Evolutionary conservation across 2,888 invertebrate genomes (phyloP), one percentile per base, ranked within the genome.

Genomic region (Nebria salina): DNA sequence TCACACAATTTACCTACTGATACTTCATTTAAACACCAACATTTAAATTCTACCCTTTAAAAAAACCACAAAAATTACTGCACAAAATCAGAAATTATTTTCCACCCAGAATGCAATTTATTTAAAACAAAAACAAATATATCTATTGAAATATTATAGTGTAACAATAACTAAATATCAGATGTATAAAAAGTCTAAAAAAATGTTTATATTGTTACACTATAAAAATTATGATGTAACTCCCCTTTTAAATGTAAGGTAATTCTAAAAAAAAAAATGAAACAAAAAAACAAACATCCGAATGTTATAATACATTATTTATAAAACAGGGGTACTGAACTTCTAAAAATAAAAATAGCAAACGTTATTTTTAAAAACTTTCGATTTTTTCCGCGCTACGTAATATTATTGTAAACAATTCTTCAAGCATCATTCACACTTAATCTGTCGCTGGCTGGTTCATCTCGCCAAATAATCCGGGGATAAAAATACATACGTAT

Each of bases 371-470:
- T 9, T 68, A 26, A 68, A 68, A 68, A 68, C 26, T 68, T 68
- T 25, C 26, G 26, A 68, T 68, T 26, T 68, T 20, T 68, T 68
- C 20, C 68, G 7, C 7, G 26, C 26, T 68, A 68, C 20, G 68
- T 25, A 68, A 68, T 25, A 68, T 68, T 68, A 68, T 68, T 68
- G 26, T 68, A 68, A 68, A 68, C 20, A 25, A 25, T 68, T 68
- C 26, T 3, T 68, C 13, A 68, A 54, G 7, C 54, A 54, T 54
- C 54, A 54, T 54, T 54, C 54, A 54, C 54, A 54, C 54, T 54
- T 54, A 54, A 54, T 54, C 54, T 54, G 54, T 8, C 54, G 13
- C 54, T 54, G 8, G 34, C 34, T 34, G 34, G 34, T 9, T 70
- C 25, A 6, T 20, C 70, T 70, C 70, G 70, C 70, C 70, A 70